Percentiles rank a stretch among this genome's conserved stretches.
These are phyloP conservation scores for Orchestia grillus DNA, from an alignment of 1,140 invertebrate genomes.

Conservation along the genomic window DNA sequence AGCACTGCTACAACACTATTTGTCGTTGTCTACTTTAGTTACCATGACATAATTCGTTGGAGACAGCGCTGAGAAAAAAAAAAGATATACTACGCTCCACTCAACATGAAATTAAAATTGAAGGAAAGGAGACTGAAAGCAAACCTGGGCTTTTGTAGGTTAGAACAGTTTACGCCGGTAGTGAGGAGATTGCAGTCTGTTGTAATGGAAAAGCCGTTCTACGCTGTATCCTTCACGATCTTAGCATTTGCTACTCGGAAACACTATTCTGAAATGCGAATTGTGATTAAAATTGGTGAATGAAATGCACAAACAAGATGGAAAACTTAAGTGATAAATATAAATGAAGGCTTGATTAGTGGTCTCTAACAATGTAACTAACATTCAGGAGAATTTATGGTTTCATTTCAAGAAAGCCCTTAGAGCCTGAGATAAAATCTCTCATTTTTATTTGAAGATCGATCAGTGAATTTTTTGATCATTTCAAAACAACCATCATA, in stretches of 20 bases:
- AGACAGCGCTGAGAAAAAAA: too few relatives aligned
- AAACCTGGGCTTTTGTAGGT: too few relatives aligned
- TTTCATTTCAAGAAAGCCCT: neutral
- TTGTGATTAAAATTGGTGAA: neutral
- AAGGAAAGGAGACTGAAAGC: too few relatives aligned
- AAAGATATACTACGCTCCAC: too few relatives aligned
- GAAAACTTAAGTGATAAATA: too few relatives aligned
- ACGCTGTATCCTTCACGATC: neutral
- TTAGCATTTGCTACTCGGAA: neutral
- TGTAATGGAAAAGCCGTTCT: neutral
- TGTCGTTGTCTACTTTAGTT: too few relatives aligned
- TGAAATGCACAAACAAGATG: neutral
- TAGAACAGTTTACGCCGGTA: neutral
- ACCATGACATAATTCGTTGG: too few relatives aligned
- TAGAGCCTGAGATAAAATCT: neutral
- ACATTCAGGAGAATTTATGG: neutral
- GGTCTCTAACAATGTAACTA: neutral
- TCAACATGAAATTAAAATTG: too few relatives aligned
- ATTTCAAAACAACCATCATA: neutral
- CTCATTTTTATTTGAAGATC: neutral
- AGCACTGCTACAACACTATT: too few relatives aligned
- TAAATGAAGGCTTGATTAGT: too few relatives aligned
- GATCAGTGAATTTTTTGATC: neutral
- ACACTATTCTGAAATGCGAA: neutral
- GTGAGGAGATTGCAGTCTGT: neutral